Conservation (phyloP, 1,140 invertebrate genomes). For the Halotydeus destructor region DNA sequence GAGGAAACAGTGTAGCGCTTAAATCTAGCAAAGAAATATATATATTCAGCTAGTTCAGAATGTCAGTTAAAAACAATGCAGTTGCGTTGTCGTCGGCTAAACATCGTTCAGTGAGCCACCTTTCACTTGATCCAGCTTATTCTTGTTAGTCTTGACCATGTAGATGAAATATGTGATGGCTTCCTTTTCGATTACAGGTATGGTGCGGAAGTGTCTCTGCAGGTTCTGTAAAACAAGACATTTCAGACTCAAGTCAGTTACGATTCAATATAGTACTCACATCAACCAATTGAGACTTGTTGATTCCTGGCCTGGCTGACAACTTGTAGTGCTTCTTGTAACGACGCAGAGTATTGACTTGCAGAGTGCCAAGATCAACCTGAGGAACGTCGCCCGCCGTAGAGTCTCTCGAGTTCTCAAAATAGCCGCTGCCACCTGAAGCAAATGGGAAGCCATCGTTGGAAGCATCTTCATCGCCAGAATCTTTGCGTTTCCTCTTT, state of each 20-base stretch:
- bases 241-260: background rate
- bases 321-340: slow-evolving; percentile 89
- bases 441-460: slow-evolving; percentile 1
- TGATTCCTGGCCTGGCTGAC: slow-evolving; percentile 61
- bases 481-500: slow-evolving; percentile 53
- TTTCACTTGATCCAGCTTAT: slow-evolving; percentile 53
- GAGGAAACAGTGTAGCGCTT: no score
- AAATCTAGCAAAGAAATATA: no score
- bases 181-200: slow-evolving; percentile 82
- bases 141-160: slow-evolving; percentile 80
- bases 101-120: no score
- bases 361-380: slow-evolving; percentile 70
- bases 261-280: slow-evolving; percentile 36
- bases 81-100: no score
- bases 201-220: slow-evolving; percentile 80
- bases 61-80: no score
- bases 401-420: no score
- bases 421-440: background rate
- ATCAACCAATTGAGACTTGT: slow-evolving; percentile 84
- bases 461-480: slow-evolving; percentile 52
- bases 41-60: no score
- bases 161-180: slow-evolving; percentile 88
- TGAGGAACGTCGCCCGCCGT: slow-evolving; percentile 13
- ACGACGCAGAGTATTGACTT: slow-evolving; percentile 70
- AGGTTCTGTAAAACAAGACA: slow-evolving; percentile 44